Evolutionary conservation across 2,888 invertebrate genomes (phyloP).

Genomic region (Stenichneumon culpator): DNA sequence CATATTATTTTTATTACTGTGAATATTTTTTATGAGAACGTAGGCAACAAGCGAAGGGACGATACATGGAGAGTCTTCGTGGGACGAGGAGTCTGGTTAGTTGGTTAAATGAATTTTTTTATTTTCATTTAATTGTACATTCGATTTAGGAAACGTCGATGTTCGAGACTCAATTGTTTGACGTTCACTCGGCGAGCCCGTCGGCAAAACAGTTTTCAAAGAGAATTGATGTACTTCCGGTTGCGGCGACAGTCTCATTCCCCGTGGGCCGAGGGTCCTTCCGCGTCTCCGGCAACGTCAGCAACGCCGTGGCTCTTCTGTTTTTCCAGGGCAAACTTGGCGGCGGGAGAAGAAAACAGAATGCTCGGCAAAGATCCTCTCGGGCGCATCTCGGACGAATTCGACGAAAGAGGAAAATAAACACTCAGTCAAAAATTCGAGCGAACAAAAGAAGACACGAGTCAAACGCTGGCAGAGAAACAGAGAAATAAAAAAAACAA

Average conservation of each 20-base stretch:
- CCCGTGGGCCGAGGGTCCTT: constrained; percentile 4
- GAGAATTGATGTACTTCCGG: constrained; percentile 12
- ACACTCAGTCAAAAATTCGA: constrained; percentile 11
- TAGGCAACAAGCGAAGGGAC: no score
- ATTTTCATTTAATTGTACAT: background rate
- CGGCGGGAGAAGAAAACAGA: constrained; percentile 40
- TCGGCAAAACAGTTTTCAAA: constrained; percentile 12
- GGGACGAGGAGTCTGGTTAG: no score
- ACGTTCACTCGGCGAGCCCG: constrained; percentile 6
- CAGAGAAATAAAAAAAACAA: background rate
- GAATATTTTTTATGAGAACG: no score
- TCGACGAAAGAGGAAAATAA: background rate
- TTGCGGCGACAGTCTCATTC: constrained; percentile 4
- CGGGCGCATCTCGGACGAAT: background rate
- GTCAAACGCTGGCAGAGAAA: background rate
- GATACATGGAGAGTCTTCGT: no score
- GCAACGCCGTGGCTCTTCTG: constrained; percentile 1
- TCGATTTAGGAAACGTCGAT: constrained; percentile 1
- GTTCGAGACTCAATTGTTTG: constrained; percentile 20
- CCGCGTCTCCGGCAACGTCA: constrained; percentile 10
- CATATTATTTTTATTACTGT: no score
- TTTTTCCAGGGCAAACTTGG: constrained; percentile 51
- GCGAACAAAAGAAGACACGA: constrained; percentile 23
- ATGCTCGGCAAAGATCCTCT: background rate
- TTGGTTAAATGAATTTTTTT: no score